Evolutionary conservation across 1,140 invertebrate genomes (phyloP).

Genomic region (Orius laevigatus): DNA sequence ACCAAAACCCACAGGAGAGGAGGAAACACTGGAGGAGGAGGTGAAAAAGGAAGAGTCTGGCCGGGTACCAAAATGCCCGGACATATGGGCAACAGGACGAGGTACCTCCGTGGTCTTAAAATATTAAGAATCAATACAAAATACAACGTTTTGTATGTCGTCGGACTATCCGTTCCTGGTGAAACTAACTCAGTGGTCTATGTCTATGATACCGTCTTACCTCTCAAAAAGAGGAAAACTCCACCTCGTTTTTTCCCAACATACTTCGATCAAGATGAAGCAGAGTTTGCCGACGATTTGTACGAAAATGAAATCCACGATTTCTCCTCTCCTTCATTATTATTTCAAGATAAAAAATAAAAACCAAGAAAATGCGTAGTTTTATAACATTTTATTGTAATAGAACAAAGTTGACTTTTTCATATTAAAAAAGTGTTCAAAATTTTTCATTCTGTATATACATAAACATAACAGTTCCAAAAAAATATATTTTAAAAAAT

Average conservation of each 20-base stretch:
- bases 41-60: slow-evolving; percentile 71
- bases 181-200: slow-evolving; percentile 61
- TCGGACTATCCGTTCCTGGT: slow-evolving; percentile 66
- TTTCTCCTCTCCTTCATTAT: not conserved
- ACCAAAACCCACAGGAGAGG: slow-evolving; percentile 89
- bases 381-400: not conserved
- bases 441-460: no score
- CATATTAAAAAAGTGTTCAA: no score
- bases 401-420: not conserved
- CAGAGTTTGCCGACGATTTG: slow-evolving; percentile 5
- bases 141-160: slow-evolving; percentile 81
- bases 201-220: slow-evolving; percentile 64
- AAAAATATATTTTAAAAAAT: no score
- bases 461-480: no score
- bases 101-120: slow-evolving; percentile 51
- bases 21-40: slow-evolving; percentile 77
- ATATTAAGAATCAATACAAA: slow-evolving; percentile 85
- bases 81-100: slow-evolving; percentile 75
- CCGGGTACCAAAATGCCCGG: slow-evolving; percentile 94
- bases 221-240: slow-evolving; percentile 25
- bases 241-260: no score
- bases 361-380: not conserved
- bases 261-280: slow-evolving; percentile 16
- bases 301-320: not conserved
- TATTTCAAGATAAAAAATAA: not conserved